Conservation (phyloP, 2,113 vertebrate genomes). For the Rattus norvegicus region GRCr8 NC_086022.1:61761001-61761500, state of each 20-base stretch:
- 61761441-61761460: conserved; percentile 51
- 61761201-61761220: neutral
- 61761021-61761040: neutral
- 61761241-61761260: conserved; percentile 8
- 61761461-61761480: conserved; percentile 25
- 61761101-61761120: accelerated
- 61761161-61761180: neutral
- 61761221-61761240: conserved; percentile 58
- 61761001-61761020: neutral
- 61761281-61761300: neutral
- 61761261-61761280: neutral
- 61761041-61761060: neutral
- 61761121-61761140: conserved; percentile 10
- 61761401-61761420: neutral
- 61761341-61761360: neutral
- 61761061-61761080: neutral
- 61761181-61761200: neutral
- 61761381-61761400: neutral
- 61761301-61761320: neutral
- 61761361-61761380: neutral
- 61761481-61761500: neutral
- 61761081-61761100: neutral
- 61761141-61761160: neutral
- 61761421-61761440: conserved; percentile 71
- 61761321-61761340: neutral